Evolutionary conservation across 2,888 invertebrate species (phyloP).

Genomic region (Eubasilissa splendida): DNA sequence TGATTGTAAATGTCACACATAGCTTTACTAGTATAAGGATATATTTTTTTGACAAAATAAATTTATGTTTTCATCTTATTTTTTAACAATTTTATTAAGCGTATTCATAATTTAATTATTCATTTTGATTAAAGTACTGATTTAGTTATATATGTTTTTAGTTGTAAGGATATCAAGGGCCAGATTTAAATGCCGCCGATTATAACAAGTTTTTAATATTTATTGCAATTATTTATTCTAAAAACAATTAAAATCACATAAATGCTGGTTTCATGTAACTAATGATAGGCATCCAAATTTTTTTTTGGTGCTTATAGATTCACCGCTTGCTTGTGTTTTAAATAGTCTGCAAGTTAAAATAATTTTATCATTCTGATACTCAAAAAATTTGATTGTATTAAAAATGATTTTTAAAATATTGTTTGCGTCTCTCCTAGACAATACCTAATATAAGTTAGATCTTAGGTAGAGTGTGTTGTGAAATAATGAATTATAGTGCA

Average conservation of each 20-base stretch:
- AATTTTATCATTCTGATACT: no score
- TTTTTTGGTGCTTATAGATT: no score
- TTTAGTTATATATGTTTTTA: not conserved
- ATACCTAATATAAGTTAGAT: no score
- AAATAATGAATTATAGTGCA: not conserved
- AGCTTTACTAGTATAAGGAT: constrained; percentile 27
- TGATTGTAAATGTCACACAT: constrained; percentile 3
- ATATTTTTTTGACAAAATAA: constrained; percentile 16
- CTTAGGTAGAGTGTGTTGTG: not conserved
- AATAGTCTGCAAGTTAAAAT: no score
- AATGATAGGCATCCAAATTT: not conserved
- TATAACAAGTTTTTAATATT: no score
- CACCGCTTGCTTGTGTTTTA: no score
- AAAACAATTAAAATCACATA: not conserved
- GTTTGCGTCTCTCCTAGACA: no score
- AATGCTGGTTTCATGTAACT: not conserved
- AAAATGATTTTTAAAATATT: no score
- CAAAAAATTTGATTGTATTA: no score
- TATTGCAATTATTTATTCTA: no score
- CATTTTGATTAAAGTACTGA: constrained; percentile 16
- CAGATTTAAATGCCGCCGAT: no score
- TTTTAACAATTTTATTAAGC: constrained; percentile 6
- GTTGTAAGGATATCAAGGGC: not conserved
- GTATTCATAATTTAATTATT: not conserved
- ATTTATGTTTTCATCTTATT: not conserved